phyloP scores from a whole-genome alignment of 2,113 vertebrate genomes.

The Laterallus jamaicensis region DNA sequence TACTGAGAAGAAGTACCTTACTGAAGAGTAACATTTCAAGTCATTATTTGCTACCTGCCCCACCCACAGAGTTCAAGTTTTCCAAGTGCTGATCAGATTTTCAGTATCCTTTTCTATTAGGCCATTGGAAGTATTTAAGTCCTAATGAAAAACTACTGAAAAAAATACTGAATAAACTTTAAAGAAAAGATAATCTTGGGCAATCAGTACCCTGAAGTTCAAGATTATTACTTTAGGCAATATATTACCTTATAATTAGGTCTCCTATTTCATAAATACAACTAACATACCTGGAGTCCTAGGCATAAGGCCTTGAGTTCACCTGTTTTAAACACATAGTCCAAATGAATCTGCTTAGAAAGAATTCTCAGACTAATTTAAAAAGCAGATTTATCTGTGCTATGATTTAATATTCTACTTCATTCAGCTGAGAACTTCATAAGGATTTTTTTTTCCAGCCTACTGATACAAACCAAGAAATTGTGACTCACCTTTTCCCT shows the following conservation, averaged over 20 bases:
- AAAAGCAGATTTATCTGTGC: slow-evolving; percentile 1
- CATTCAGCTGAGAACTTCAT: neutral
- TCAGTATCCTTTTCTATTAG: neutral
- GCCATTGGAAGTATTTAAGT: neutral
- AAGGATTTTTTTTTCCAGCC: neutral
- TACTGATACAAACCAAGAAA: neutral
- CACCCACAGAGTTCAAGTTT: neutral
- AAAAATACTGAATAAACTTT: neutral
- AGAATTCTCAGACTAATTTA: neutral
- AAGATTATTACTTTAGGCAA: neutral
- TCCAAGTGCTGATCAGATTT: neutral
- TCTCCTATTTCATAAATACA: neutral
- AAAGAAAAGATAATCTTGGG: neutral
- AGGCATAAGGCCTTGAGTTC: neutral
- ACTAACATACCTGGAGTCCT: neutral
- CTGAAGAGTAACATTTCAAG: neutral
- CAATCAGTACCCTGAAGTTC: neutral
- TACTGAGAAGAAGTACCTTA: neutral
- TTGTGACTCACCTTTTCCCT: neutral
- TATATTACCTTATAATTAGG: neutral
- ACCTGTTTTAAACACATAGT: neutral
- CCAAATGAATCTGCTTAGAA: neutral
- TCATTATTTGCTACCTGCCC: neutral
- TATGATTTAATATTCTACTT: slow-evolving; percentile 29
- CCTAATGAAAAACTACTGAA: neutral